Evolutionary conservation across 37 sponge, comb jelly and placozoan species (phyloP).

Genomic region (Beroe ovata): DNA sequence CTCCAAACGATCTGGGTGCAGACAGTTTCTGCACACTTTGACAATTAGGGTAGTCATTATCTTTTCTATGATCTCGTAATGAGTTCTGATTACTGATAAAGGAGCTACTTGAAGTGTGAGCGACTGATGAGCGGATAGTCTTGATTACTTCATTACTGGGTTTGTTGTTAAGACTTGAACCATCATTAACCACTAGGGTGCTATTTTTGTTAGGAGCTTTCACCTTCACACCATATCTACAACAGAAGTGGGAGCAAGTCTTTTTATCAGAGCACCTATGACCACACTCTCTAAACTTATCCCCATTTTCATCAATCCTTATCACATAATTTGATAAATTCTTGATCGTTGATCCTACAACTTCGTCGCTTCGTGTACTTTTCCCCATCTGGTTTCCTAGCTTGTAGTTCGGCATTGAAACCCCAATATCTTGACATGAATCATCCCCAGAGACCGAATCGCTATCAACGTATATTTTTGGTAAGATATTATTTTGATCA

Average conservation of each 20-base stretch:
- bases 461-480: too few relatives aligned
- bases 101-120: background rate
- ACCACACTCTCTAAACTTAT: constrained; percentile 58
- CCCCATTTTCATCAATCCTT: constrained; percentile 23
- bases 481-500: too few relatives aligned
- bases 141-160: background rate
- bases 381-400: background rate
- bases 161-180: background rate
- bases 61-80: background rate
- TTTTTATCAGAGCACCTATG: constrained; percentile 53
- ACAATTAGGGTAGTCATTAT: background rate
- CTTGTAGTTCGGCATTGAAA: background rate
- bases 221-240: constrained; percentile 58
- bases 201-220: constrained; percentile 8
- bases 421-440: background rate
- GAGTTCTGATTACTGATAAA: background rate
- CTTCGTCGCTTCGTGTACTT: too few relatives aligned
- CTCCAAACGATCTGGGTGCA: background rate
- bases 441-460: background rate
- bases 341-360: too few relatives aligned
- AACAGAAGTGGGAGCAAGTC: constrained; percentile 62
- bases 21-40: background rate
- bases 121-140: background rate
- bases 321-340: background rate
- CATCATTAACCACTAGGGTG: background rate